Percentiles rank a stretch among this genome's conserved stretches.
phyloP scores from a whole-genome alignment of 2,797 vertebrate genomes.

The Petrocephalus sullivani region DNA sequence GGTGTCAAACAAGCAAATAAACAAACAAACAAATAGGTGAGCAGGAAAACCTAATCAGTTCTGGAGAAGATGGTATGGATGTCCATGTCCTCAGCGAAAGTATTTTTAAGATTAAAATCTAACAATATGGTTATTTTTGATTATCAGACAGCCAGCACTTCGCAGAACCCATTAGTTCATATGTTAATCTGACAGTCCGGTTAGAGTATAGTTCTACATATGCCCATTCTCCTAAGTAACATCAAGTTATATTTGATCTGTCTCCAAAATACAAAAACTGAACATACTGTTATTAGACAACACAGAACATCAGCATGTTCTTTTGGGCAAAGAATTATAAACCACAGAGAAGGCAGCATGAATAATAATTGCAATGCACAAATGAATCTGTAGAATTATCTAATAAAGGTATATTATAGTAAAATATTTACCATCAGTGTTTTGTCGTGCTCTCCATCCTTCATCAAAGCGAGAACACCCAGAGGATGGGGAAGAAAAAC shows the following conservation, averaged over 20 bases:
- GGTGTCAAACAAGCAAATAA: background rate
- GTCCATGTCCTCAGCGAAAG: background rate
- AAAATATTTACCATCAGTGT: constrained; percentile 70
- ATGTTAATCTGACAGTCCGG: background rate
- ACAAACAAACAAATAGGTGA: background rate
- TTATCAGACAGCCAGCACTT: background rate
- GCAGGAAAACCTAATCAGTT: background rate
- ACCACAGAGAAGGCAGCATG: background rate
- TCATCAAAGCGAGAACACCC: constrained; percentile 64
- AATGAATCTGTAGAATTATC: constrained; percentile 40
- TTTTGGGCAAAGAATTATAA: background rate
- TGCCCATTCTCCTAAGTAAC: background rate
- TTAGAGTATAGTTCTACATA: background rate
- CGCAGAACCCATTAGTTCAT: background rate
- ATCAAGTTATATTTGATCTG: too few relatives aligned
- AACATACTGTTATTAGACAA: background rate
- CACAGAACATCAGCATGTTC: background rate
- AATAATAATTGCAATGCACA: background rate
- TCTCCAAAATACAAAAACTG: too few relatives aligned
- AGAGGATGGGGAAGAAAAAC: constrained; percentile 58
- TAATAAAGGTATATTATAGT: constrained; percentile 41
- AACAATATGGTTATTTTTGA: background rate
- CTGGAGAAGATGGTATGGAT: background rate
- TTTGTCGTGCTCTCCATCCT: constrained; percentile 76
- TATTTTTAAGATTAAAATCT: background rate